phyloP scores from a whole-genome alignment of 2,888 invertebrate genomes.

The Apeira syringaria region DNA sequence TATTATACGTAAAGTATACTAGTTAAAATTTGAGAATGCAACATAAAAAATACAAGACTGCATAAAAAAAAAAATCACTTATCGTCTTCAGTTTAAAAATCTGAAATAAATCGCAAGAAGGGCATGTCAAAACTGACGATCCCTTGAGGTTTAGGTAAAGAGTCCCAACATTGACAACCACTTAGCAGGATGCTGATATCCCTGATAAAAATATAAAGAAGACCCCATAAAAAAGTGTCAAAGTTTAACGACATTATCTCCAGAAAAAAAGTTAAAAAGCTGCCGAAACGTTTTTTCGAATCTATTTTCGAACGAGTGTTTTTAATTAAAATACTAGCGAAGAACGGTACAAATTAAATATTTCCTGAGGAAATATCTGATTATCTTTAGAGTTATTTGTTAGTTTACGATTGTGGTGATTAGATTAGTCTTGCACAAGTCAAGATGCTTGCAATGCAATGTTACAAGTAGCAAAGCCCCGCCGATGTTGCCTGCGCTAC shows the following conservation, averaged over 20 bases:
- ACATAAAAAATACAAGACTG: no score
- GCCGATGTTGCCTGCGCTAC: no score
- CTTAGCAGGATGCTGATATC: constrained; percentile 42
- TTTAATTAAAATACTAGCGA: constrained; percentile 64
- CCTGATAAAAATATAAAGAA: constrained; percentile 46
- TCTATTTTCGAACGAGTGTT: constrained; percentile 55
- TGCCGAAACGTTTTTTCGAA: constrained; percentile 33
- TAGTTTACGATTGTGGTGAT: constrained; percentile 36
- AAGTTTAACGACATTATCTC: constrained; percentile 60
- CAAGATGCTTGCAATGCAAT: no score
- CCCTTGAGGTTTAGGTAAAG: constrained; percentile 31
- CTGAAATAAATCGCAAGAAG: constrained; percentile 18
- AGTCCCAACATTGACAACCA: constrained; percentile 53
- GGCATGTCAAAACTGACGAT: constrained; percentile 19
- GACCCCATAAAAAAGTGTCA: constrained; percentile 69
- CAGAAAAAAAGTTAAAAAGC: constrained; percentile 50
- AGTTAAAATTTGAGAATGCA: no score
- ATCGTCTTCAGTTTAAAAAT: not conserved
- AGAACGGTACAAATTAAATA: constrained; percentile 59
- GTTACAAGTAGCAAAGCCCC: no score
- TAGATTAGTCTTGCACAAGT: not conserved
- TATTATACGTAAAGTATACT: no score
- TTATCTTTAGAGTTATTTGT: constrained; percentile 49
- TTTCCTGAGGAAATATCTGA: constrained; percentile 73
- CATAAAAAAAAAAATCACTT: no score